Evolutionary conservation across 2,888 invertebrate species (phyloP), one percentile per base, ranked within the genome.

Genomic region (Maniola hyperantus): DNA sequence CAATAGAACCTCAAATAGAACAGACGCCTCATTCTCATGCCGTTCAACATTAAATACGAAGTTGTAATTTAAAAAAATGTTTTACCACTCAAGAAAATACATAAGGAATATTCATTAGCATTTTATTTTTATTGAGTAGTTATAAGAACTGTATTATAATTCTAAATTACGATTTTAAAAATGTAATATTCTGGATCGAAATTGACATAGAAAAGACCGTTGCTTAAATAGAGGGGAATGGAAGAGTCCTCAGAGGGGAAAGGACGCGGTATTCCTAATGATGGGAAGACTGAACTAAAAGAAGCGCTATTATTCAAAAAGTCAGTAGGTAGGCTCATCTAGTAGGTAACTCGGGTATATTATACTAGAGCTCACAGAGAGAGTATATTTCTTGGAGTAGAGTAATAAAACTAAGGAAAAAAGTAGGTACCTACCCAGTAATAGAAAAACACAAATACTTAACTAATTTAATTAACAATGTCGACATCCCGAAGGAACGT

Each of bases 181-280:
- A 34, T 18, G 10, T 26, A 13, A 15, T 34, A 48, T 10, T 46
- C 15, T 48, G 33, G 34, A 48, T 39, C 15, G 48, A 61, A 68
- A 64, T 63, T 46, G 69, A 71, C 69, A 69, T 62, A 65, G 61
- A 86, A 87, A 87, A 80, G 76, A 87, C 88, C 84, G 76, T 82
- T 78, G 76, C 79, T 76, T 82, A 79, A 81, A 74, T 84, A 83
- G 83, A 83, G 82, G 84, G 86, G 85, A 87, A 84, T 80, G 82
- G 80, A 83, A 86, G 81, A 80, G 82, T 81, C 78, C 74, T 75
- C 80, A 81, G 87, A 82, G 85, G 84, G 88, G 83, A 83, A 87
- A 85, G 84, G 87, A 87, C 88, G 88, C 87, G 85, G 81, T 83
- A 86, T 81, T 83, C 78, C 79, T n/a, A n/a, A 83, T 72, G 76